Evolutionary conservation across 2,113 vertebrate genomes (phyloP).

Genomic region (Nycticebus coucang): DNA sequence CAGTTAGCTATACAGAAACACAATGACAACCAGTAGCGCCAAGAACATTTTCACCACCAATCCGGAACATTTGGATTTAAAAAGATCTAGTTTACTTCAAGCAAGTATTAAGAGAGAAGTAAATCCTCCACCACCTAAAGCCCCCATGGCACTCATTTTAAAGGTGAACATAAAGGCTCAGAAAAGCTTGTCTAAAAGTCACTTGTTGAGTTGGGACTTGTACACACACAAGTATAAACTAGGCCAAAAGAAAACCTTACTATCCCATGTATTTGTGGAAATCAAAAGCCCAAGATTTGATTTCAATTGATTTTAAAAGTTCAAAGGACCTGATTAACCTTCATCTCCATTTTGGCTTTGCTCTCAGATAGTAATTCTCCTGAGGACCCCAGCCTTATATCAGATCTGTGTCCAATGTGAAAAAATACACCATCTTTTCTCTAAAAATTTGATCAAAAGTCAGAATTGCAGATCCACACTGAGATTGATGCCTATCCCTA

Average conservation of each 20-base stretch:
- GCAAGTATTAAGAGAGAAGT: too few species aligned
- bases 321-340: too few species aligned
- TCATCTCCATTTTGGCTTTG: background rate
- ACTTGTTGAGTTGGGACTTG: background rate
- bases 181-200: background rate
- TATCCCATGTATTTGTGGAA: background rate
- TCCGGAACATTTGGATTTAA: background rate
- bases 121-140: too few species aligned
- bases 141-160: background rate
- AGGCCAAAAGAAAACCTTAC: conserved; percentile 8
- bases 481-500: background rate
- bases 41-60: conserved; percentile 21
- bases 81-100: background rate
- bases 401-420: background rate
- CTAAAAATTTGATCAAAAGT: conserved; percentile 1
- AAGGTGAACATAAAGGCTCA: background rate
- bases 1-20: conserved; percentile 12
- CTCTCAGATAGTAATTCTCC: conserved; percentile 7
- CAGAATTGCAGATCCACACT: background rate
- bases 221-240: background rate
- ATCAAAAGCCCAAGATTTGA: background rate
- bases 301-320: background rate
- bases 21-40: background rate
- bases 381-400: background rate
- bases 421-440: background rate